phyloP scores from a whole-genome alignment of 2,888 invertebrate genomes.

The Stegophylla sp. region DNA sequence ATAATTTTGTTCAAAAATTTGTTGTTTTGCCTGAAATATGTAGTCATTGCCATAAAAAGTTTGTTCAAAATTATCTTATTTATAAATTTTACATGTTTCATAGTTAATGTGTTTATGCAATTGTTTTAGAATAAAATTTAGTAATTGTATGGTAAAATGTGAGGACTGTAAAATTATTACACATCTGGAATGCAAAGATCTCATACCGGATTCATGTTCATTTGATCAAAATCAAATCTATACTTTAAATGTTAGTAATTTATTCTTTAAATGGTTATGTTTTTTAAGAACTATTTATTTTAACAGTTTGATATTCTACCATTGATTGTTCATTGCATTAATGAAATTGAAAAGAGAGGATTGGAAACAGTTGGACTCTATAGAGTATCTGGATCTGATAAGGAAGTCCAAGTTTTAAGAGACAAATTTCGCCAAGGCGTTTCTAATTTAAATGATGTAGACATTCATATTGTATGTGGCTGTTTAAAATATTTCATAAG shows the following conservation, averaged over 20 bases:
- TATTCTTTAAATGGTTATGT: background rate
- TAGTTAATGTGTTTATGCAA: background rate
- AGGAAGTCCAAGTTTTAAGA: conserved; percentile 83
- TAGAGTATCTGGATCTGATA: conserved; percentile 86
- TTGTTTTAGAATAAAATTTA: conserved; percentile 78
- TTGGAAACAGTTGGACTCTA: conserved; percentile 88
- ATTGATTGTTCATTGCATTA: conserved; percentile 89
- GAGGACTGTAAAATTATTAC: conserved; percentile 79
- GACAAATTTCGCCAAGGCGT: conserved; percentile 71
- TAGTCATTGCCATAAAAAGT: conserved; percentile 77
- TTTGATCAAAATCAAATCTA: conserved; percentile 68
- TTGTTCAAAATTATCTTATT: conserved; percentile 54
- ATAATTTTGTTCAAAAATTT: conserved; percentile 78
- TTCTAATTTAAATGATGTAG: conserved; percentile 77
- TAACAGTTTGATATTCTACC: conserved; percentile 74
- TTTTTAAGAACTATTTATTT: conserved; percentile 13
- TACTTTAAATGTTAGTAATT: conserved; percentile 64
- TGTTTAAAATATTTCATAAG: conserved; percentile 93
- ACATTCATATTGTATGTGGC: conserved; percentile 90
- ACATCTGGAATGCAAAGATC: conserved; percentile 75
- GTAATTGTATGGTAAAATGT: conserved; percentile 82
- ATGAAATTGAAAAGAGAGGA: conserved; percentile 90
- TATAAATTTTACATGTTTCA: too few relatives aligned
- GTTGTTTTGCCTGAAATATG: conserved; percentile 82
- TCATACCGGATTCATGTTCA: conserved; percentile 85